Evolutionary conservation across 2,888 invertebrate genomes (phyloP).

Genomic region (Ophion ellenae): DNA sequence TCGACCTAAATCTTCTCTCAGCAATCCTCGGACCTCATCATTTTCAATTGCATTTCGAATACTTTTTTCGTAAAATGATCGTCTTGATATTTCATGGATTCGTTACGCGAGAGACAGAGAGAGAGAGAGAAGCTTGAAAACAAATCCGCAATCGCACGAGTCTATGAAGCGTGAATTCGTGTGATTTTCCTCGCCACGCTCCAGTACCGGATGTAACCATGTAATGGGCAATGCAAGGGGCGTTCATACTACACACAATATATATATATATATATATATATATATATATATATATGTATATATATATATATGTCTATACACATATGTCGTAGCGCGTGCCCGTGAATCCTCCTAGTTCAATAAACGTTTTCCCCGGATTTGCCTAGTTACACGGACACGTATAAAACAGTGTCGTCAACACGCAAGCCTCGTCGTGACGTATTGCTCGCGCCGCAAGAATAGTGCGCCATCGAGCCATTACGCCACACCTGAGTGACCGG

Average conservation of each 20-base stretch:
- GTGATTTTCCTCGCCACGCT: slow-evolving; percentile 36
- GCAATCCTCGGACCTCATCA: neutral
- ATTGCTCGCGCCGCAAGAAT: neutral
- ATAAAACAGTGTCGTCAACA: slow-evolving; percentile 11
- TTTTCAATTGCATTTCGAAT: neutral
- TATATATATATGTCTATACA: too few relatives aligned
- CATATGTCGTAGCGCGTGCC: neutral
- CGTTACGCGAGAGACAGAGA: neutral
- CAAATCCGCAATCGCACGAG: slow-evolving; percentile 16
- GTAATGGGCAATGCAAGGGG: neutral
- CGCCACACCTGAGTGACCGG: slow-evolving; percentile 19
- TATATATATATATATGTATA: too few relatives aligned
- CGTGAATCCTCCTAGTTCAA: slow-evolving; percentile 7
- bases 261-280: too few relatives aligned
- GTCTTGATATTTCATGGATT: neutral
- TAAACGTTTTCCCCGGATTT: neutral
- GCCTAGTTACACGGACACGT: too few relatives aligned
- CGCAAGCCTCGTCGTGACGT: neutral
- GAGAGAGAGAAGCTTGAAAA: neutral
- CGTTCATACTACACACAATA: too few relatives aligned
- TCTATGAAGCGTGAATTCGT: slow-evolving; percentile 39
- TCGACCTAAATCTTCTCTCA: neutral
- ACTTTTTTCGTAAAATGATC: neutral
- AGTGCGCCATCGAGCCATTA: neutral
- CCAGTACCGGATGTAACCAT: slow-evolving; percentile 26